Evolutionary conservation across 2,797 vertebrate species (phyloP), one percentile per base, ranked within the genome.

Genomic region (Naso thynnoides): DNA sequence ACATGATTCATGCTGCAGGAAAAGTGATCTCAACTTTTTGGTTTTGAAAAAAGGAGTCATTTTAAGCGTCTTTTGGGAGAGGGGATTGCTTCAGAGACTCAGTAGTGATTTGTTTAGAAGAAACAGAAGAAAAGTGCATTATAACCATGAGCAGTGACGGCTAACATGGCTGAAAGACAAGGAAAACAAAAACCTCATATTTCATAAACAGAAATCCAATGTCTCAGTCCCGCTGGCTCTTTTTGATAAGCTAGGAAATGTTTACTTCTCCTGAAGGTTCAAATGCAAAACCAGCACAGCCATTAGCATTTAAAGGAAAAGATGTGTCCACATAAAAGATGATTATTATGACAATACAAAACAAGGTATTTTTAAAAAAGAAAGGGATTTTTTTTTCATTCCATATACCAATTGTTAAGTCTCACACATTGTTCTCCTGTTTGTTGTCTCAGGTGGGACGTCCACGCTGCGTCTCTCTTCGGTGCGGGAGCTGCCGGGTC

Each of bases 391-490:
- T 18, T 38, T 29, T 33, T 15, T 49, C 15, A 7, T 27, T 42
- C 8, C 13, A 21, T 29, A 3, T 11, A 10, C 21, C 45, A 29
- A 27, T 5, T 0, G 3, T 53, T 48, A 63, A n/a, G n/a, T 75
- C 55, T 85, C 44, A 70, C 56, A 6, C 16, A 0, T 50, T 27
- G 1, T 26, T n/a, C 59, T 13, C 39, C 33, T n/a, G 45, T 39
- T 8, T 18, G 8, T 9, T 73, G 49, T 79, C 5, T 69, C 93
- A 91, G 96, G 96, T 85, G 92, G 95, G 84, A 96, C 96, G 26
- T 96, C 97, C 18, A 96, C 96, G 1, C 94, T 97, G 89, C 95
- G 95, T 29, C 95, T 99, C 61, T 94, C 96, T 18, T 98, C 97
- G 2, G 94, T 99, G 83, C 89, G 90, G 33, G 96, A 99, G 93